phyloP scores from a whole-genome alignment of 2,888 invertebrate species.

The Dicyrtomina minuta region DNA sequence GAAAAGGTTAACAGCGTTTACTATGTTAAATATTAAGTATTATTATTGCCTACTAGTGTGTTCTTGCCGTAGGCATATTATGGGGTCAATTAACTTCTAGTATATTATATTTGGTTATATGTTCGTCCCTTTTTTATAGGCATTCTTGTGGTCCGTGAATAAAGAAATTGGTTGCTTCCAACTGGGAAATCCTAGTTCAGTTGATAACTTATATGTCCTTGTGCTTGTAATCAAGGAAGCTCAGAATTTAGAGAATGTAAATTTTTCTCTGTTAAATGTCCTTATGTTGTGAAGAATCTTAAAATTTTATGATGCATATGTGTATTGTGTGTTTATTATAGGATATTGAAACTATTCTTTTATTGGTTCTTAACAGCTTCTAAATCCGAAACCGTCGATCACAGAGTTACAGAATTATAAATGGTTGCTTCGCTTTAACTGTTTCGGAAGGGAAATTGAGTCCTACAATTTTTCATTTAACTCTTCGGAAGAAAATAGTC shows the following conservation, averaged over 20 bases:
- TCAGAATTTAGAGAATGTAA: constrained; percentile 6
- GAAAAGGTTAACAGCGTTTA: not conserved
- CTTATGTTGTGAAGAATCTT: not conserved
- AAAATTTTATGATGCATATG: not conserved
- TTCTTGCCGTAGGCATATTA: too few relatives aligned
- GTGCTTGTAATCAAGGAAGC: not conserved
- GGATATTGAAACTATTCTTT: too few relatives aligned
- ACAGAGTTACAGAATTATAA: not conserved
- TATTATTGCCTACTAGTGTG: too few relatives aligned
- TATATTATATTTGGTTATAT: not conserved
- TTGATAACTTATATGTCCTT: constrained; percentile 23
- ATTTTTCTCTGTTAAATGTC: not conserved
- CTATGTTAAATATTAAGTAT: too few relatives aligned
- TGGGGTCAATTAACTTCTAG: too few relatives aligned
- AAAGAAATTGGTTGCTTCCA: constrained; percentile 21
- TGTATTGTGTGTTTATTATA: not conserved
- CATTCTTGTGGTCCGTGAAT: constrained; percentile 17
- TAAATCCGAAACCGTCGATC: not conserved
- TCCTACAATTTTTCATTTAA: not conserved
- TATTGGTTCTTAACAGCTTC: not conserved
- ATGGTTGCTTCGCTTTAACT: not conserved
- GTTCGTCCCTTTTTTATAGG: not conserved
- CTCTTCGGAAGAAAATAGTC: not conserved
- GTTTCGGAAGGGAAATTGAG: not conserved
- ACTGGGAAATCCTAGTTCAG: constrained; percentile 9